Conservation (phyloP, 2,113 vertebrate genomes). For the Ranitomeya imitator region DNA sequence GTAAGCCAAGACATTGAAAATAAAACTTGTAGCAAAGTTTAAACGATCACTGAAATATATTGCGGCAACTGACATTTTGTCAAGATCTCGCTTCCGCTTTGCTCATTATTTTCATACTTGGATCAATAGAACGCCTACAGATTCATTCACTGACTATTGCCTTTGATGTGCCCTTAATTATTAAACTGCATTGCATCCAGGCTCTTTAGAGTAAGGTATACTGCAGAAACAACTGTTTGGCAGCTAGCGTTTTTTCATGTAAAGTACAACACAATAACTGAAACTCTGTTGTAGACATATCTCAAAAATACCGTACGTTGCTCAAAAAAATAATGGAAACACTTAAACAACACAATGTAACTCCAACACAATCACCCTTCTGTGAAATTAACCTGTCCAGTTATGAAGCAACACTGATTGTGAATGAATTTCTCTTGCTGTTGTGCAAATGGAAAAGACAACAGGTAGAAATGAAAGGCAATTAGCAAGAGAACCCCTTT, state of each 20-base stretch:
- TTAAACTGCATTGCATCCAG: not conserved
- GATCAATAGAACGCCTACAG: not conserved
- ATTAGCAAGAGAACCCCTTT: too few relatives aligned
- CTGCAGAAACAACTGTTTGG: not conserved
- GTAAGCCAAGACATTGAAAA: not conserved
- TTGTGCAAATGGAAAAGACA: too few relatives aligned
- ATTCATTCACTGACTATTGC: conserved; percentile 2
- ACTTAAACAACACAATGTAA: too few relatives aligned
- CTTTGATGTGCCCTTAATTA: conserved; percentile 3
- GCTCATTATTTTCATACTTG: not conserved
- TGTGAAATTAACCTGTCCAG: too few relatives aligned
- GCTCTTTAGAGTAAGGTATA: not conserved
- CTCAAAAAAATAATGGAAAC: too few relatives aligned
- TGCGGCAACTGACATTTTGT: not conserved
- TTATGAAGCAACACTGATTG: too few relatives aligned
- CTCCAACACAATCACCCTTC: too few relatives aligned
- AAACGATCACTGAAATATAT: not conserved
- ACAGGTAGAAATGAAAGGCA: too few relatives aligned
- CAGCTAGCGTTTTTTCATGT: not conserved
- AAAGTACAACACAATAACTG: not conserved
- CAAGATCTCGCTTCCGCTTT: not conserved
- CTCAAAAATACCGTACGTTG: too few relatives aligned
- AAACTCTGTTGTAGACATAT: not conserved
- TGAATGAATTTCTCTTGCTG: too few relatives aligned
- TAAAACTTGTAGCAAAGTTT: not conserved